Base-by-base conservation (phyloP, 2,888 invertebrate species). In the Temnothorax unifasciatus region DNA sequence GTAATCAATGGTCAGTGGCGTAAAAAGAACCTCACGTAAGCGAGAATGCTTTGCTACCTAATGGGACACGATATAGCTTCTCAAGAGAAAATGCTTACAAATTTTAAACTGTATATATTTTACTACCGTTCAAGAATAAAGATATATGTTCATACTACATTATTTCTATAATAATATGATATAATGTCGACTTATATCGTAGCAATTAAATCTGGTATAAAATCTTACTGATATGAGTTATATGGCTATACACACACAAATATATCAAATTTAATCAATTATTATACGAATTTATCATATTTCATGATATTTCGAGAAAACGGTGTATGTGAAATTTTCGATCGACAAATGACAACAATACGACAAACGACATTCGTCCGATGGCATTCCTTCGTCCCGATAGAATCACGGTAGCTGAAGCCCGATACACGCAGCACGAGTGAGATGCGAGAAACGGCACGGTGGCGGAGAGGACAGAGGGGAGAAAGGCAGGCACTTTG, bases 401-500 rank as follows among this genome's bases (percentile, higher is more conserved):
- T 77, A 54, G 29, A 73, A 54, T 59, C 79, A 73, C 74, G 79
- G n/a, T 81, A 81, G 79, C 59, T 38, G 59, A 52, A 71, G 57
- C 57, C 73, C 82, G 82, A 52, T 50, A 54, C 29, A 29, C 54
- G 47, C 57, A 63, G 52, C 38, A 83, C 82, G 44, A 76, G 69
- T 54, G 69, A 73, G 59, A 61, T 41, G 68, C 66, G 63, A 68
- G 83, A 76, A 38, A 61, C 52, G 73, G 64, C 50, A 57, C 52
- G 54, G 38, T 59, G 54, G 38, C 52, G 66, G 44, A 69, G 54
- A 66, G 69, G 38, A 57, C 52, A 44, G 79, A 75, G 85, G 88
- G 59, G 84, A 84, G 85, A 86, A 86, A 86, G 85, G 79, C 85
- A 89, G 87, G 89, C 89, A 81, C 83, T 90, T 87, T 88, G 84